A percentile compares a stretch with the other conserved stretches of the same genome.
phyloP scores from a whole-genome alignment of 2,888 invertebrate species.

The Pristionchus japonicus region DNA sequence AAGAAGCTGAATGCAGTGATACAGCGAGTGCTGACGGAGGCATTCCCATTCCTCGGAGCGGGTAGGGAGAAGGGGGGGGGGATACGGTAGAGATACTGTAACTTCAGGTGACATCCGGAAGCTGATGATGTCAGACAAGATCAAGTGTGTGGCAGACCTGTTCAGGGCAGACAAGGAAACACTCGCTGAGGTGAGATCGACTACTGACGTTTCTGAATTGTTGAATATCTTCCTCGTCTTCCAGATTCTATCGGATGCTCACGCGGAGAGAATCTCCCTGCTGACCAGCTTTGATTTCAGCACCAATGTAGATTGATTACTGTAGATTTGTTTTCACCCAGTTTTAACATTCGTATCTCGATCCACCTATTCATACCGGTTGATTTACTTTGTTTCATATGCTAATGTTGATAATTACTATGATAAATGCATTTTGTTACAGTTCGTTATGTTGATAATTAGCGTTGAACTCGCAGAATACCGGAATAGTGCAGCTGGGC shows the following conservation, averaged over 20 bases:
- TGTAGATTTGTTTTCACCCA: neutral
- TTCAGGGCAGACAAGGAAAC: slow-evolving; percentile 44
- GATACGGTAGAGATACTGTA: neutral
- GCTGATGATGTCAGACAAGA: slow-evolving; percentile 39
- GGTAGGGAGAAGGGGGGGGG: neutral
- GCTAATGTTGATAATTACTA: neutral
- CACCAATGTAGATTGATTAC: slow-evolving; percentile 45
- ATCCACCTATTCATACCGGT: neutral
- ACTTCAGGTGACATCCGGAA: slow-evolving; percentile 19
- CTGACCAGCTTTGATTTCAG: slow-evolving; percentile 51
- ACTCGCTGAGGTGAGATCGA: slow-evolving; percentile 20
- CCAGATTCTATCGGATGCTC: slow-evolving; percentile 32
- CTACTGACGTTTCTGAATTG: too few relatives aligned
- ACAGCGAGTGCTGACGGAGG: slow-evolving; percentile 53
- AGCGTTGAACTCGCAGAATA: neutral
- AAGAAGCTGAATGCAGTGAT: slow-evolving; percentile 57
- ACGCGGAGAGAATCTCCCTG: slow-evolving; percentile 48
- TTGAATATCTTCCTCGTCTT: too few relatives aligned
- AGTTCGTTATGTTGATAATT: neutral
- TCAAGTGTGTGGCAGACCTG: slow-evolving; percentile 44
- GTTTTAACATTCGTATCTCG: neutral
- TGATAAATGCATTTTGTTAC: neutral
- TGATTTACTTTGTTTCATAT: neutral
- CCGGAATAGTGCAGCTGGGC: neutral
- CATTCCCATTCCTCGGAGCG: slow-evolving; percentile 46